phyloP scores from a whole-genome alignment of 2,797 vertebrate species.

The Sorex maritimensis region DNA sequence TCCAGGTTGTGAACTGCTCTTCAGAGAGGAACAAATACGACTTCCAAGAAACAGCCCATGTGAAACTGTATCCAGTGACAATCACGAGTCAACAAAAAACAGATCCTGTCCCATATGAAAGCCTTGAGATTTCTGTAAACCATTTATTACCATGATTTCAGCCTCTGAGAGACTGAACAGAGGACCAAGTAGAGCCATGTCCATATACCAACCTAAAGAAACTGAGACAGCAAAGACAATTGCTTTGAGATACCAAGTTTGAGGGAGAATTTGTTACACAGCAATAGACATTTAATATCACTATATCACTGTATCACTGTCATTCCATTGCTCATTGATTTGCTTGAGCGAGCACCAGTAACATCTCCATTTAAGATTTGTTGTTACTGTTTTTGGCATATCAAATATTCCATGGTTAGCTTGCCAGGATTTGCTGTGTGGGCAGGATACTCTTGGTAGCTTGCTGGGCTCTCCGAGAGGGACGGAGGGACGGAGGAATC shows the following conservation, averaged over 20 bases:
- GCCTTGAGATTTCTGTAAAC: not conserved
- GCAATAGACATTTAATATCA: not conserved
- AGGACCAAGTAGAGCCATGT: not conserved
- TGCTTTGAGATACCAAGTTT: constrained; percentile 18
- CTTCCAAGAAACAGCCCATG: not conserved
- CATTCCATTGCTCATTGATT: no score
- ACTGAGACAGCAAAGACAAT: not conserved
- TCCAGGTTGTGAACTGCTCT: not conserved
- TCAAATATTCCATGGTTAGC: no score
- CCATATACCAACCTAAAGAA: not conserved
- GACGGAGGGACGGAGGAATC: no score
- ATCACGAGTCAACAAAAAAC: not conserved
- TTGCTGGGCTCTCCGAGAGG: no score
- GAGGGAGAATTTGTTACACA: constrained; percentile 14
- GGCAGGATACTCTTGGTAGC: no score
- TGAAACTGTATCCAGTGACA: not conserved
- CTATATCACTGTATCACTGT: no score
- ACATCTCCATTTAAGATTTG: no score
- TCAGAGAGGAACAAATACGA: not conserved
- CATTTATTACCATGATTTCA: not conserved
- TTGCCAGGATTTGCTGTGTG: no score
- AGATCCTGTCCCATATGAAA: not conserved
- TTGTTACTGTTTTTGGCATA: no score
- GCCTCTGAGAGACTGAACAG: not conserved
- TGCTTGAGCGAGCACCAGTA: no score